These are phyloP conservation scores for Cariama cristata DNA, from an alignment of 2,113 vertebrate genomes.

Conservation along the genomic window DNA sequence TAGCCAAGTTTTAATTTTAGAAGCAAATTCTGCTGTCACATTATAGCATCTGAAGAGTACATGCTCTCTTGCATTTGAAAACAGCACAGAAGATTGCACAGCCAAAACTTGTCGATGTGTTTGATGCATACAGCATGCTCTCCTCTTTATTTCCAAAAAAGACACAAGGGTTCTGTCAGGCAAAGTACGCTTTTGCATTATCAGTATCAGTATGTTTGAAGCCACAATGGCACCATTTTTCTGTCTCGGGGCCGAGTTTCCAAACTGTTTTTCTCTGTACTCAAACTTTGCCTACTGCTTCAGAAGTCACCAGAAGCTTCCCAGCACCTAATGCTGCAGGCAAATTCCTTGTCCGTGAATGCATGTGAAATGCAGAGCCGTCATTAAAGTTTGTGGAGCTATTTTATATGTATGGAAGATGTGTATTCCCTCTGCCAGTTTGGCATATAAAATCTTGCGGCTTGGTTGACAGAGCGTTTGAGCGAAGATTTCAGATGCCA, in stretches of 20 bases:
- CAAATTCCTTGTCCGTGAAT: background rate
- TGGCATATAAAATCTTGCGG: background rate
- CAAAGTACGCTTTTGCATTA: background rate
- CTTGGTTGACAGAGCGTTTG: background rate
- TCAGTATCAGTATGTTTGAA: background rate
- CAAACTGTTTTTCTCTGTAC: background rate
- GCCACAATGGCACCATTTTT: background rate
- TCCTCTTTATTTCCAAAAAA: background rate
- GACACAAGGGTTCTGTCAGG: background rate
- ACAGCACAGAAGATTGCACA: background rate
- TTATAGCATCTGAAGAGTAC: constrained; percentile 18
- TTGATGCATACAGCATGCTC: background rate
- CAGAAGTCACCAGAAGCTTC: background rate
- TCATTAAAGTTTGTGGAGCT: background rate
- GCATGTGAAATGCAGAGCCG: background rate
- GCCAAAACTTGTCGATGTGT: background rate
- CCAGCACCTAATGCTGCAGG: background rate
- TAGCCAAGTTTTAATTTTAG: constrained; percentile 56
- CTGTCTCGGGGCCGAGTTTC: background rate
- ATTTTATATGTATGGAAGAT: background rate
- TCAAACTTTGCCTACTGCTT: background rate
- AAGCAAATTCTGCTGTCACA: constrained; percentile 57
- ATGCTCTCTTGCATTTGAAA: constrained; percentile 33
- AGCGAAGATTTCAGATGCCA: background rate
- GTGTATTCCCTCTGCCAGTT: background rate